These are phyloP conservation scores for Nothocercus julius DNA, from an alignment of 2,113 vertebrate species.

Conservation along the genomic window DNA sequence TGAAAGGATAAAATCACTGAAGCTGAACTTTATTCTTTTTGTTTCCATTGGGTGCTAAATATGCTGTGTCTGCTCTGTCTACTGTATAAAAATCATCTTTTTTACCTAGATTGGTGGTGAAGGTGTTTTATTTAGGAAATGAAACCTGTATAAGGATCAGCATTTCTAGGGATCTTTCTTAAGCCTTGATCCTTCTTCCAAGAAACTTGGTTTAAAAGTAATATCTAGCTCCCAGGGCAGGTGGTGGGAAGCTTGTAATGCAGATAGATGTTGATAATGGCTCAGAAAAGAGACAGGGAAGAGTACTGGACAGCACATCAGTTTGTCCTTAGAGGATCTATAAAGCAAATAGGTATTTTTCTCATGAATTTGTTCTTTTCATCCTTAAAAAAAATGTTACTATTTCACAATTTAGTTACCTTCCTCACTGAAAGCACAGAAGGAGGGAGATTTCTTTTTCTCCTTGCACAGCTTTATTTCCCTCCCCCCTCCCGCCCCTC, in stretches of 20 bases:
- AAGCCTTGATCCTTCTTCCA: not conserved
- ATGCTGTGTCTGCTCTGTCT: not conserved
- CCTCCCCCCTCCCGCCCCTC: no score
- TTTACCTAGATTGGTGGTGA: not conserved
- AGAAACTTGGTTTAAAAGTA: not conserved
- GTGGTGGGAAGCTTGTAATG: not conserved
- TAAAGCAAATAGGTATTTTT: not conserved
- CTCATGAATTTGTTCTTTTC: not conserved
- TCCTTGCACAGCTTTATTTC: not conserved
- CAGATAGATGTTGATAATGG: not conserved
- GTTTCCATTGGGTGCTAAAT: not conserved
- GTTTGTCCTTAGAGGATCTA: not conserved
- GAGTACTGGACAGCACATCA: not conserved
- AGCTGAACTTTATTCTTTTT: not conserved
- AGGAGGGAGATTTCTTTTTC: not conserved
- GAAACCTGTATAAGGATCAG: not conserved
- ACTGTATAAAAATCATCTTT: not conserved
- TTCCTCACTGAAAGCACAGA: not conserved
- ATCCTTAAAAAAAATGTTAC: not conserved
- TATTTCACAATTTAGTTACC: not conserved
- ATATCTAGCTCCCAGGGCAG: not conserved
- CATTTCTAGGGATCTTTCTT: not conserved
- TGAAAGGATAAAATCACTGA: not conserved
- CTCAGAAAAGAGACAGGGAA: not conserved
- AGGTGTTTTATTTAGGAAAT: not conserved